phyloP scores from a whole-genome alignment of 1,140 invertebrate genomes.

The Mya arenaria region DNA sequence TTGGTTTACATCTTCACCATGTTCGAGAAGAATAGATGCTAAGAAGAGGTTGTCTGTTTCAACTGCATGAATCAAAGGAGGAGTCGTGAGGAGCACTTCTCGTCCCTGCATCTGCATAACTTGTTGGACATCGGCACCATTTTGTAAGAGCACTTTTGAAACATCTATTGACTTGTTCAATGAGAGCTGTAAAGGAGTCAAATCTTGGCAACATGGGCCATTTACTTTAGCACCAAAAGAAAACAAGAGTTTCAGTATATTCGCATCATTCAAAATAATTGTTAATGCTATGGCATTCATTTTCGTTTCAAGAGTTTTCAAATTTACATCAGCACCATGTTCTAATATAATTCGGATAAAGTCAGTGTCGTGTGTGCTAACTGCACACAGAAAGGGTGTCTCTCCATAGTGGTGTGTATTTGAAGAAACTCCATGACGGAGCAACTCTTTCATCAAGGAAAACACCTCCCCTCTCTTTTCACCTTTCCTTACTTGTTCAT shows the following conservation, averaged over 20 bases:
- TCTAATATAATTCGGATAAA: constrained; percentile 47
- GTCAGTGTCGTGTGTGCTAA: constrained; percentile 54
- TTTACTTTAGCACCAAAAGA: constrained; percentile 61
- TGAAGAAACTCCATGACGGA: background rate
- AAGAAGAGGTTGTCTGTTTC: constrained; percentile 52
- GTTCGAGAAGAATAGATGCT: constrained; percentile 57
- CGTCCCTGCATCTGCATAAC: constrained; percentile 42
- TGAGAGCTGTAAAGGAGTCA: constrained; percentile 63
- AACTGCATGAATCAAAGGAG: constrained; percentile 57
- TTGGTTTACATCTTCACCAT: constrained; percentile 61
- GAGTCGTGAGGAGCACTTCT: constrained; percentile 43
- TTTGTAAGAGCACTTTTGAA: constrained; percentile 58
- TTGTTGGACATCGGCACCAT: constrained; percentile 59
- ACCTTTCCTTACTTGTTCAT: background rate
- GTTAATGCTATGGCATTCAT: constrained; percentile 63
- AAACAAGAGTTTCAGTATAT: constrained; percentile 59
- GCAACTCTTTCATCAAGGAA: constrained; percentile 8
- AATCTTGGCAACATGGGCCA: constrained; percentile 50
- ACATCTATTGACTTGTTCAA: constrained; percentile 60
- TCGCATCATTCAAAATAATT: constrained; percentile 60
- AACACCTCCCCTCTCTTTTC: constrained; percentile 1
- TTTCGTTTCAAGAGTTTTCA: constrained; percentile 29
- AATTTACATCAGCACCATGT: constrained; percentile 57
- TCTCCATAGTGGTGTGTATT: constrained; percentile 39
- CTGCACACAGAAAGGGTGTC: constrained; percentile 51